Evolutionary conservation across 2,888 invertebrate genomes (phyloP), one percentile per base, ranked within the genome.

Genomic region (Anoncus sp.): DNA sequence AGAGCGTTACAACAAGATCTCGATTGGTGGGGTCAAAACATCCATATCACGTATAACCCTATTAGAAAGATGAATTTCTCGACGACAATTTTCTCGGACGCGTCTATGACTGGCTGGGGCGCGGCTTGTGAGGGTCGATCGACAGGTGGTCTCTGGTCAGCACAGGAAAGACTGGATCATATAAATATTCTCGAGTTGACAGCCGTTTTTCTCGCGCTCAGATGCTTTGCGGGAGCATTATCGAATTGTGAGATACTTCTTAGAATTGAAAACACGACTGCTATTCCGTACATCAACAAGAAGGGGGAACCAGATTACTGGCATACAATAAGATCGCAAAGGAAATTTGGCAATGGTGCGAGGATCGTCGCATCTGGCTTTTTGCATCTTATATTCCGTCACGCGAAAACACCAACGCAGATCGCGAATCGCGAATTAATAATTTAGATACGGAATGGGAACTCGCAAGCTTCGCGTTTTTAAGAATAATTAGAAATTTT

Each of bases 261-360:
- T 22, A 70, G 85, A 47, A 65, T 80, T 2, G 84, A 83, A 49
- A 84, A 85, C 35, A 85, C 76, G 1, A 82, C 83, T 7, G 82
- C 83, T 0, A 77, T 85, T 2, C 45, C 82, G 5, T 83, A 83
- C 22, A 60, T 84, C 5, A 85, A 84, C 49, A 77, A 59, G 18
- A 84, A 82, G 77, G 82, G 82, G 83, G 16, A n/a, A 65, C 80
- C 5, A 70, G 77, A 49, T 76, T 65, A 51, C 66, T 59, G 2
- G 49, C 70, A 9, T 51, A 82, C 10, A 77, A 77, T 35, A 55
- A 60, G 12, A 10, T 81, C 43, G 70, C 83, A 0, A 53, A 67
- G 35, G 59, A 81, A 16, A 82, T 84, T 40, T 84, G 81, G 77
- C 66, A 80, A n/a, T 83, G 80, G 81, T 82, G 77, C 16, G 81